Base-by-base conservation (phyloP, 2,888 invertebrate genomes). In the Oxytorus armatus region DNA sequence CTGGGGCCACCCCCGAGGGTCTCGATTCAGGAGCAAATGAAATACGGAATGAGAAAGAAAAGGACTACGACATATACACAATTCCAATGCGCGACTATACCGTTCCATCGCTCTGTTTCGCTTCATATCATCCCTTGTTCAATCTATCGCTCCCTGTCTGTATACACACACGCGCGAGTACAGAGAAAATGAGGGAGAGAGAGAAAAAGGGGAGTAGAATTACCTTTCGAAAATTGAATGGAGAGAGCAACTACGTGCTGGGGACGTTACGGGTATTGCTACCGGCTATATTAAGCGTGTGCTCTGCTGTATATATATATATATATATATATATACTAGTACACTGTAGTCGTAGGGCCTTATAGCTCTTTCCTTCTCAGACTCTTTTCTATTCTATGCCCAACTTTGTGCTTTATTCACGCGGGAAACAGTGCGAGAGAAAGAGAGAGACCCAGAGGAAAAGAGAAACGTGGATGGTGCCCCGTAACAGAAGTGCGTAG, bases 401-500 rank as follows among this genome's bases (percentile, higher is more conserved):
- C 14, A 73, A 72, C 51, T 63, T 14, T 51, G 21, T 33, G 49
- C 65, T 68, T 55, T 77, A 49, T 63, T 73, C 77, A 49, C 49
- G 55, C 66, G 69, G 47, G 51, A 66, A 61, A 53, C 21, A 57
- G 76, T 79, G 57, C 77, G 47, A 47, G 57, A 79, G 79, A 66
- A 68, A 79, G 59, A 63, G 59, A 78, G 47, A 77, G 65, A 81
- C 39, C 18, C 77, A 79, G 63, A 80, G 53, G 75, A 73, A 76
- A 55, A 68, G 68, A 68, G 66, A 69, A 76, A 79, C 77, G 81
- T 57, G 81, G 84, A 79, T 75, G 79, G 83, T 78, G 84, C n/a
- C n/a, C n/a, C 81, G 79, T 70, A 83, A 81, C 74, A 82, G 86
- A 86, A 88, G 88, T 88, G 88, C 88, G 89, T 88, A 88, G 89